A percentile compares a stretch with the other conserved stretches of the same genome.
These are phyloP conservation scores for Lagria hirta DNA, from an alignment of 2,888 invertebrate species.

Conservation along the genomic window DNA sequence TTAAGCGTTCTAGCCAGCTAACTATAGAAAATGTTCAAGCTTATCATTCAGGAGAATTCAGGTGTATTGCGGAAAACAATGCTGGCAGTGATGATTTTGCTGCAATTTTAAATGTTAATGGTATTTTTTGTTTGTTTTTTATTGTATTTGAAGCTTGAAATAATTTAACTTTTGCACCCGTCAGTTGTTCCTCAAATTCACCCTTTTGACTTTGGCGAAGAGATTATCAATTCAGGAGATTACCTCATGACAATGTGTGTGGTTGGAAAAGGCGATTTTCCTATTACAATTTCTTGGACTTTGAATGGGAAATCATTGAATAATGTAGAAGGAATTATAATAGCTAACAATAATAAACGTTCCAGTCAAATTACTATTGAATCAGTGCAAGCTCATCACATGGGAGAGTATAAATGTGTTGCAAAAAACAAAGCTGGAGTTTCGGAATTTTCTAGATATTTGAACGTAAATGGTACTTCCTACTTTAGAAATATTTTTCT, in stretches of 20 bases:
- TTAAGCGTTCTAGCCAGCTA: conserved; percentile 59
- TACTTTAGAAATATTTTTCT: conserved; percentile 54
- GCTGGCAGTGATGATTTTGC: conserved; percentile 54
- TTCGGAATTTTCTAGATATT: conserved; percentile 61
- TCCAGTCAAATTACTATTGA: conserved; percentile 61
- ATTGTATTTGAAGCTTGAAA: neutral
- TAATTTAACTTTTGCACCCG: neutral
- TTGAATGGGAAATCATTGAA: conserved; percentile 66
- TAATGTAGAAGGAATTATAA: conserved; percentile 56
- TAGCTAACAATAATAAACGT: conserved; percentile 55
- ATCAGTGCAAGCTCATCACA: conserved; percentile 67
- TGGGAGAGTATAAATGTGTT: conserved; percentile 70
- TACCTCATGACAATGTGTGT: conserved; percentile 66
- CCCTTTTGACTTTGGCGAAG: conserved; percentile 62
- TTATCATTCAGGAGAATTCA: conserved; percentile 64
- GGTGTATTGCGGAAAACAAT: conserved; percentile 64
- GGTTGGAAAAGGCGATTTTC: conserved; percentile 70
- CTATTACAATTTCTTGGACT: conserved; percentile 69
- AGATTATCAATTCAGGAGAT: conserved; percentile 67
- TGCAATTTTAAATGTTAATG: conserved; percentile 60
- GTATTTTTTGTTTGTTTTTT: conserved; percentile 43
- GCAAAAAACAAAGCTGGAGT: conserved; percentile 68
- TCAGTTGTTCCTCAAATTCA: conserved; percentile 55
- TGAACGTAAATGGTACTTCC: conserved; percentile 65
- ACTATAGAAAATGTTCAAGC: conserved; percentile 62